phyloP scores from a whole-genome alignment of 2,113 vertebrate species.

The Haplochromis burtoni region DNA sequence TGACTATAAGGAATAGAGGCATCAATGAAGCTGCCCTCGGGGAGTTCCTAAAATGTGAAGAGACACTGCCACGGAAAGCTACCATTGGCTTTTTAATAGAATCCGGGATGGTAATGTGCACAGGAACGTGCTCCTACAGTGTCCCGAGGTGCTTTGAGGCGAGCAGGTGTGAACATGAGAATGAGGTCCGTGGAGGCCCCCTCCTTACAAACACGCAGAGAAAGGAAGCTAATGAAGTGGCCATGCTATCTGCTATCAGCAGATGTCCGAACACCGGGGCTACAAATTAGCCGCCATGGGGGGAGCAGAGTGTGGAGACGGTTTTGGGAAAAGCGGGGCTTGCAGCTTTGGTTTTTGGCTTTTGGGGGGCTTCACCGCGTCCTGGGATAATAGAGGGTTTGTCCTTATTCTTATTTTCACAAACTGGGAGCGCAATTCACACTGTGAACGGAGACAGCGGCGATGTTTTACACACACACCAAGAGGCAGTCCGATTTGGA shows the following conservation, averaged over 20 bases:
- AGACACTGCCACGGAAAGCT: background rate
- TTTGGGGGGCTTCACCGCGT: background rate
- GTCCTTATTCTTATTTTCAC: constrained; percentile 8
- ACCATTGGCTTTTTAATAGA: constrained; percentile 32
- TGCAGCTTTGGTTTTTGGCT: constrained; percentile 16
- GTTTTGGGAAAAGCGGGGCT: background rate
- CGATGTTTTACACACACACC: background rate
- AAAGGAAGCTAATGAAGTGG: constrained; percentile 59
- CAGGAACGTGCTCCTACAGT: constrained; percentile 16
- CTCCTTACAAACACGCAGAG: background rate
- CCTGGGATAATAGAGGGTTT: background rate
- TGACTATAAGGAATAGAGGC: constrained; percentile 32
- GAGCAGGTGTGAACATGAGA: constrained; percentile 37
- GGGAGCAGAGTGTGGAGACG: background rate
- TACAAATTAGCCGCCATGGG: constrained; percentile 50
- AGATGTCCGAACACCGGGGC: constrained; percentile 27
- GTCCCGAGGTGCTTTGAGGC: constrained; percentile 27
- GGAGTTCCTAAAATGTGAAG: background rate
- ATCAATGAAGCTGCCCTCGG: constrained; percentile 25
- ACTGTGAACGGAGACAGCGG: background rate
- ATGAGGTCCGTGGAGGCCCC: constrained; percentile 14
- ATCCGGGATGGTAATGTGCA: constrained; percentile 41
- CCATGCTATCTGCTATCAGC: constrained; percentile 19
- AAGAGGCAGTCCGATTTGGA: constrained; percentile 9
- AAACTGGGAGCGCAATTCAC: background rate